A percentile compares a stretch with the other conserved stretches of the same genome.
Conservation (phyloP, 1,140 invertebrate species). For the Procambarus virginalis region DNA sequence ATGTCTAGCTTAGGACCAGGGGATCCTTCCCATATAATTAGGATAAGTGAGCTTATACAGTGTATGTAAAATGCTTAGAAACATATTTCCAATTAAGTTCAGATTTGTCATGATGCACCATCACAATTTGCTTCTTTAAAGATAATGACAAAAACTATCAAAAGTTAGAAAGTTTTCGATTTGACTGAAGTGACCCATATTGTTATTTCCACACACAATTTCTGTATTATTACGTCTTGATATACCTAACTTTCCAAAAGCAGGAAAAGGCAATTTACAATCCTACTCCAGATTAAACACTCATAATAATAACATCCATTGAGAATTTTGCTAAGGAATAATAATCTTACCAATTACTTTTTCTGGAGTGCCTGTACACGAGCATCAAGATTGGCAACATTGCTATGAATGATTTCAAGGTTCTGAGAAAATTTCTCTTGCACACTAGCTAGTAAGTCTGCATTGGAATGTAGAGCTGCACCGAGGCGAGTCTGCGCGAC, state of each 20-base stretch:
- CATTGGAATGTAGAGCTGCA: conserved; percentile 83
- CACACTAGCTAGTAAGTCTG: conserved; percentile 85
- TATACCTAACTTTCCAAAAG: not conserved
- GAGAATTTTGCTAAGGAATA: not conserved
- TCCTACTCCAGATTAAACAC: not conserved
- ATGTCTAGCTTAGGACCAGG: too few relatives aligned
- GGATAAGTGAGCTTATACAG: too few relatives aligned
- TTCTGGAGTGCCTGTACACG: conserved; percentile 79
- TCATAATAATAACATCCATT: not conserved
- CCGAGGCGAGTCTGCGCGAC: conserved; percentile 85
- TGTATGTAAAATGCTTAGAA: too few relatives aligned
- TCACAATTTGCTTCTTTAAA: too few relatives aligned
- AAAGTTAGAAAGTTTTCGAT: too few relatives aligned
- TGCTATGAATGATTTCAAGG: conserved; percentile 82
- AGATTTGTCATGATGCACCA: too few relatives aligned
- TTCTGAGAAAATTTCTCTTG: conserved; percentile 86
- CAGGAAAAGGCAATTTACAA: not conserved
- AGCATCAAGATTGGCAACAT: conserved; percentile 83
- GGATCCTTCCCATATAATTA: too few relatives aligned
- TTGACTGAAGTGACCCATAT: too few relatives aligned
- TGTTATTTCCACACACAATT: too few relatives aligned
- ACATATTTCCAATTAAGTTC: too few relatives aligned
- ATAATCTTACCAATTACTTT: conserved; percentile 25
- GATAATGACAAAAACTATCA: too few relatives aligned
- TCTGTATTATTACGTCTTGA: not conserved